Percentiles rank a stretch among this genome's conserved stretches.
Evolutionary conservation across 2,888 invertebrate species (phyloP).

Genomic region (Tenthredo livida): DNA sequence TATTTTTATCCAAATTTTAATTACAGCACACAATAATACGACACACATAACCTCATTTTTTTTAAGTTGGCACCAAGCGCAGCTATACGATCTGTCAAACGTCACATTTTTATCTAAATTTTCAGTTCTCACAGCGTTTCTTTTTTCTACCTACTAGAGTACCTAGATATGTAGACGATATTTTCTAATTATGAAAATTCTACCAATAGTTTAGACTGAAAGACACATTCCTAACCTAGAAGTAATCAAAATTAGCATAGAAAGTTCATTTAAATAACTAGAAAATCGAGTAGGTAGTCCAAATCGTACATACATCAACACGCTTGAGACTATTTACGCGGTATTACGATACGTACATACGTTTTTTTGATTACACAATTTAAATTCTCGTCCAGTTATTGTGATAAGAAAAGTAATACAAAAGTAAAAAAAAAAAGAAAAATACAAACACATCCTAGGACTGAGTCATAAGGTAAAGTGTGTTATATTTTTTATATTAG

Average conservation of each 20-base stretch:
- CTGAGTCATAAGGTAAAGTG: constrained; percentile 26
- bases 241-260: constrained; percentile 33
- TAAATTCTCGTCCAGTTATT: not conserved
- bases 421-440: not conserved
- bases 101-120: constrained; percentile 41
- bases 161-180: not conserved
- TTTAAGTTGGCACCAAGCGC: constrained; percentile 46
- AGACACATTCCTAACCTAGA: constrained; percentile 49
- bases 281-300: not conserved
- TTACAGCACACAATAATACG: not conserved
- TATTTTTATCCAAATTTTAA: not conserved
- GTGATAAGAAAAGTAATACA: not conserved
- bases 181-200: constrained; percentile 19
- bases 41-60: constrained; percentile 29
- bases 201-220: constrained; percentile 33
- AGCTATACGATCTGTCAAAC: constrained; percentile 53
- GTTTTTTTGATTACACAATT: not conserved
- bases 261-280: constrained; percentile 27
- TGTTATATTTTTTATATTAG: not conserved
- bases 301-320: not conserved
- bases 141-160: not conserved
- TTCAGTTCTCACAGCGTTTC: constrained; percentile 7
- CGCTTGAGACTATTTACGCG: not conserved
- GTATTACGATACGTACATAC: not conserved
- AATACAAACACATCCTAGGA: constrained; percentile 5